Percentiles rank a stretch among this genome's conserved stretches.
These are phyloP conservation scores for Momotus momota DNA, from an alignment of 2,797 vertebrate genomes.

Conservation along the genomic window DNA sequence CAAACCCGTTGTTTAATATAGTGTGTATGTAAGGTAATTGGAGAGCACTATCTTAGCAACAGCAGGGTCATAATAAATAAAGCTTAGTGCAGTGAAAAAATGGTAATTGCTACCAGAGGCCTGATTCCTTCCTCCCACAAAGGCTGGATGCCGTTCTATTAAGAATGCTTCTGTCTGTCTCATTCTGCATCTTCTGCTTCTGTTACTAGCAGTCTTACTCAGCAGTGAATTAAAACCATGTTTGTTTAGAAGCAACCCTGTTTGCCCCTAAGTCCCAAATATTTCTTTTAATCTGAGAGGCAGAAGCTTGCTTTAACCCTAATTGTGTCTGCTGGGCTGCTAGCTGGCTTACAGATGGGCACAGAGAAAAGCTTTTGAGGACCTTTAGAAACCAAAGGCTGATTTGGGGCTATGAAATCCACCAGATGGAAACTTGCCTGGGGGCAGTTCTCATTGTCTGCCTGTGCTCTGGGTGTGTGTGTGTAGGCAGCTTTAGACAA, in stretches of 20 bases:
- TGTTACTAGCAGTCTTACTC: not conserved
- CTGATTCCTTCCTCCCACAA: conserved; percentile 13
- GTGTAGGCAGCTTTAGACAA: not conserved
- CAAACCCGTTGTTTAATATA: not conserved
- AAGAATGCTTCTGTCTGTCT: not conserved
- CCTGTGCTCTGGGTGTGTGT: not conserved
- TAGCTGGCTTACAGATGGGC: not conserved
- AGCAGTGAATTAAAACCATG: not conserved
- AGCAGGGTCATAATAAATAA: conserved; percentile 22
- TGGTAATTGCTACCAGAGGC: conserved; percentile 20
- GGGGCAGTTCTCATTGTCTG: not conserved
- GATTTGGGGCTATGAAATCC: not conserved
- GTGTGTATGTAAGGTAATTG: not conserved
- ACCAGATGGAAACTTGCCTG: not conserved
- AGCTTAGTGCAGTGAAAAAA: conserved; percentile 6
- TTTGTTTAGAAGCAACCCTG: not conserved
- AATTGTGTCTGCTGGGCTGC: not conserved
- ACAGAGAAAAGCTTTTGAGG: not conserved
- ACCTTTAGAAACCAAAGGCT: not conserved
- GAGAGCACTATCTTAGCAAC: conserved; percentile 13
- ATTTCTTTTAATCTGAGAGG: not conserved
- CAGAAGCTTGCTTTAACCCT: conserved; percentile 1
- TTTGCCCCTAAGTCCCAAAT: not conserved
- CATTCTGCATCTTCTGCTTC: not conserved
- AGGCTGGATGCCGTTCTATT: not conserved